Percentiles rank a stretch among this genome's conserved stretches.
phyloP scores from a whole-genome alignment of 2,797 vertebrate species.

The Pipistrellus kuhlii region DNA sequence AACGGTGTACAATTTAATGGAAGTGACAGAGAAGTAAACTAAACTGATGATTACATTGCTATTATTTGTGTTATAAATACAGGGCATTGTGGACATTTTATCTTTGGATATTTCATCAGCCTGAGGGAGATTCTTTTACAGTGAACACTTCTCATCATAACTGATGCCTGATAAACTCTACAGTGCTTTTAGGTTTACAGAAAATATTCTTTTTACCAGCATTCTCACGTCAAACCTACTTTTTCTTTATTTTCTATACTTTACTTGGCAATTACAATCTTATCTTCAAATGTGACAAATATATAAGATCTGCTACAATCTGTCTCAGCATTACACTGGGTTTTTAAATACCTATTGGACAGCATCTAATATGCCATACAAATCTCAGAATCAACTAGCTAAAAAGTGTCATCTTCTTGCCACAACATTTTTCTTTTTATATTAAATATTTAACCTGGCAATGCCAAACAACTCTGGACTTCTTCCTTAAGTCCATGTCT shows the following conservation, averaged over 20 bases:
- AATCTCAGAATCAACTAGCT: background rate
- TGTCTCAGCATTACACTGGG: background rate
- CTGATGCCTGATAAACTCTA: conserved; percentile 13
- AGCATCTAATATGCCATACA: conserved; percentile 28
- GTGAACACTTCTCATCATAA: conserved; percentile 10
- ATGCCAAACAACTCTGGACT: conserved; percentile 19
- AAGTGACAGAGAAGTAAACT: conserved; percentile 30
- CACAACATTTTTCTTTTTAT: background rate
- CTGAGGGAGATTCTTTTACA: background rate
- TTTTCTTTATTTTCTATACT: background rate
- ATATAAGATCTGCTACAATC: background rate
- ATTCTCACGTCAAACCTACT: background rate
- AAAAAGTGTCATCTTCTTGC: background rate
- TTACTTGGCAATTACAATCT: background rate
- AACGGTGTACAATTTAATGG: conserved; percentile 1
- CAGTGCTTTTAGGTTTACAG: background rate
- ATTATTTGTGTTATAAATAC: background rate
- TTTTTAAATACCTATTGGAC: background rate
- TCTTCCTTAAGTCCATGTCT: background rate
- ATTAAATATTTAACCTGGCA: conserved; percentile 6
- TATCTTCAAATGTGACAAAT: conserved; percentile 25
- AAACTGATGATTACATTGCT: background rate
- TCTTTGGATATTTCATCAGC: conserved; percentile 22
- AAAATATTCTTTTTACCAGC: background rate
- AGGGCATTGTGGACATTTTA: background rate